These are phyloP conservation scores for Standfussiana lucernea DNA, from an alignment of 2,888 invertebrate species.

Conservation along the genomic window DNA sequence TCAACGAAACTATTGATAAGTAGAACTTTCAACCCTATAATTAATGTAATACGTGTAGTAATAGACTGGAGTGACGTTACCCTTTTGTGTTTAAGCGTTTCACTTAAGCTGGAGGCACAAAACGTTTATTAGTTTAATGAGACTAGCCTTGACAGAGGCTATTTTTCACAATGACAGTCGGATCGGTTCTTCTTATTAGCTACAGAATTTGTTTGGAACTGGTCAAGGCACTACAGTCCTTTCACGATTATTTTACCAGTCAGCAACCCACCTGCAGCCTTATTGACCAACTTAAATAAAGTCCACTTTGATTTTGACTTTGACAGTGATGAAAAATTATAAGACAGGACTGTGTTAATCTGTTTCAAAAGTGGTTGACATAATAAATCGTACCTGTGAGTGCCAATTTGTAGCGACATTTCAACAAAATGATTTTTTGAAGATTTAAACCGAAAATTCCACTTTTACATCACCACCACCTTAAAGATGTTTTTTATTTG, in stretches of 20 bases:
- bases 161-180: constrained; percentile 64
- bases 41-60: constrained; percentile 43
- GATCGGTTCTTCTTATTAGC: constrained; percentile 27
- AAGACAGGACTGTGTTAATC: background rate
- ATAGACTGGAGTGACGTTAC: constrained; percentile 20
- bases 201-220: constrained; percentile 37
- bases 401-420: background rate
- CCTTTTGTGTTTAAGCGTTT: constrained; percentile 53
- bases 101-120: constrained; percentile 45
- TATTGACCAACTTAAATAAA: background rate
- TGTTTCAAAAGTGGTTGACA: background rate
- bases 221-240: constrained; percentile 17
- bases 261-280: background rate
- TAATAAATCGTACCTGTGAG: background rate
- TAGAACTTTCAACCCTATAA: constrained; percentile 45
- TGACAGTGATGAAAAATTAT: background rate
- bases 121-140: constrained; percentile 61
- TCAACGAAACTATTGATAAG: constrained; percentile 47
- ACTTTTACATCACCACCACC: background rate
- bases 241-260: background rate
- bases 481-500: background rate
- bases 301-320: background rate
- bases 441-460: background rate
- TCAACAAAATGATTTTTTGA: background rate
- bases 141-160: constrained; percentile 57